phyloP scores from a whole-genome alignment of 2,797 vertebrate genomes.

The Pantherophis alleghaniensis region DNA sequence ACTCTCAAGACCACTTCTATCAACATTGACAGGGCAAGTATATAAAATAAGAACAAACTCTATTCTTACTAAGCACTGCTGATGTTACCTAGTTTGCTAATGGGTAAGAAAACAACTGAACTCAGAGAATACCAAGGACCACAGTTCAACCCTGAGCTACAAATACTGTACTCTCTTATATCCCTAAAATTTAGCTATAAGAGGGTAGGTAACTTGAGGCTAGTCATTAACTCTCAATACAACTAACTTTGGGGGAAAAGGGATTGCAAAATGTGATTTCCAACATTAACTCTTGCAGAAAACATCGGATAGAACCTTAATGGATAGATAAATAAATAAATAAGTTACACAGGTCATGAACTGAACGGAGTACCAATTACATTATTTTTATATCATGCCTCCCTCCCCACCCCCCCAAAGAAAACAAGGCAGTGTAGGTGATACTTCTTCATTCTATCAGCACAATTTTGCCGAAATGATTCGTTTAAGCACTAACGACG shows the following conservation, averaged over 20 bases:
- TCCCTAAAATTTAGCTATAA: not conserved
- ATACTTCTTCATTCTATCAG: not conserved
- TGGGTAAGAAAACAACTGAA: not conserved
- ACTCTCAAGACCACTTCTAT: not conserved
- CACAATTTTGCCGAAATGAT: not conserved
- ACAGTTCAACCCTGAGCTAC: no score
- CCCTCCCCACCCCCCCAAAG: no score
- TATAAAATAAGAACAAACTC: not conserved
- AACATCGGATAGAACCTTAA: not conserved
- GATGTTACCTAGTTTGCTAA: not conserved
- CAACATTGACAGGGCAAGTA: not conserved
- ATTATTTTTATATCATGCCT: not conserved
- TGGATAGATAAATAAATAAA: not conserved
- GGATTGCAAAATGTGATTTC: not conserved
- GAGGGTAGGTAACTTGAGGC: not conserved
- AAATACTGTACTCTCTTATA: not conserved
- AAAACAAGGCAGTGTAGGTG: not conserved
- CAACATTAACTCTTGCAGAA: not conserved
- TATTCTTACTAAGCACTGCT: not conserved
- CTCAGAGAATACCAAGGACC: not conserved
- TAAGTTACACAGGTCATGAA: not conserved
- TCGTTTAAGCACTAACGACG: not conserved
- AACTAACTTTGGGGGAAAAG: not conserved
- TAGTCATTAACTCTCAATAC: not conserved
- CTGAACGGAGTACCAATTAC: not conserved